Evolutionary conservation across 2,888 invertebrate genomes (phyloP), one percentile per base, ranked within the genome.

Genomic region (Cheiracanthium punctorium): DNA sequence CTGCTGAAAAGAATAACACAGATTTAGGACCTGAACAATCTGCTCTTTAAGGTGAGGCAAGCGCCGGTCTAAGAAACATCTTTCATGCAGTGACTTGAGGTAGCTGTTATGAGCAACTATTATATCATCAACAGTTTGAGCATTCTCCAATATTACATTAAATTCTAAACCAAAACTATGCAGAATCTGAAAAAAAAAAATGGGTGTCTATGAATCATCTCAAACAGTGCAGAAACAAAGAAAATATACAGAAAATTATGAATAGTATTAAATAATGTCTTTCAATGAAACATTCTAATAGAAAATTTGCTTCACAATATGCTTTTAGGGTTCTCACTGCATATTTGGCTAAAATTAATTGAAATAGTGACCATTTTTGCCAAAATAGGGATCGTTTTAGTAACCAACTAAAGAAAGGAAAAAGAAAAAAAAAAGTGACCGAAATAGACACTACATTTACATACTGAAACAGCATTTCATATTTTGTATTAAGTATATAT

Each of bases 91-190:
- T 2, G 76, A 75, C 41, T 71, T 74, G 4, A 87, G 32, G 64
- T 87, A 81, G 10, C 10, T 29, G 5, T 65, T 48, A 32, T 87
- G 87, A 0, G 71, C 65, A 0, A n/a, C 30, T 29, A 81, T 73
- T 76, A 87, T 67, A 17, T 87, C 87, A 24, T 87, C 87, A 10
- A 87, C 67, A 0, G 73, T 81, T 24, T 65, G 24, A 14, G 77
- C 52, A 24, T 69, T 72, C 24, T 81, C 72, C 24, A 87, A 32
- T 4, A 24, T 43, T 33, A 58, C 58, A 17, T 71, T 65, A 12
- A 87, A 73, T 58, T 87, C 76, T 0, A 69, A 17, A 10, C 69
- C 87, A 41, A 75, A 87, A 52, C 81, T 87, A 24, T 81, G 76
- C 1, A 77, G 71, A n/a, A 80, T 87, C 87, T 87, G 24, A 0